These are phyloP conservation scores for Micronycteris hirsuta DNA, from an alignment of 2,113 vertebrate genomes.

Conservation along the genomic window DNA sequence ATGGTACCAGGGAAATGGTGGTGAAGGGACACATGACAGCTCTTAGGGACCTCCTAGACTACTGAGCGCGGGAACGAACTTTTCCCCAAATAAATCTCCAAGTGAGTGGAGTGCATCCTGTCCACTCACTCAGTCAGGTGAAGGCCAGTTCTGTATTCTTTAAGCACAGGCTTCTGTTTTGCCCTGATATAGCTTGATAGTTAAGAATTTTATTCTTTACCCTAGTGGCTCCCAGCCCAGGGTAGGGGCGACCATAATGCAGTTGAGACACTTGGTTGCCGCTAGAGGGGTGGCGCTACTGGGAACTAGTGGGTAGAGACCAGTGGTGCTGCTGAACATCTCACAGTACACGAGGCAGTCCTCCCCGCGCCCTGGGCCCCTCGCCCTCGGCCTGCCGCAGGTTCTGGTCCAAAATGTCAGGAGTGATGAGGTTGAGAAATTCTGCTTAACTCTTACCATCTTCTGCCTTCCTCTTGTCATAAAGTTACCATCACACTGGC, in stretches of 20 bases:
- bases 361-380: no score
- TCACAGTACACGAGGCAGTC: neutral
- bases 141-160: neutral
- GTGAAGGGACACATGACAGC: neutral
- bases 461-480: neutral
- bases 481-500: neutral
- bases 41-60: neutral
- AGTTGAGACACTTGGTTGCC: neutral
- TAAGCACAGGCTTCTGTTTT: neutral
- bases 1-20: neutral
- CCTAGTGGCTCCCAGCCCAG: neutral
- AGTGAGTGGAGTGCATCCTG: neutral
- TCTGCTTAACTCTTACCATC: neutral
- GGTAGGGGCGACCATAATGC: neutral
- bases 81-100: neutral
- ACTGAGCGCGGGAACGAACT: neutral
- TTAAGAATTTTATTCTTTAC: neutral
- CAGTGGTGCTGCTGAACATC: neutral
- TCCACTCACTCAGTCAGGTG: neutral
- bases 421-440: neutral
- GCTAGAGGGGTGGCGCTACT: neutral
- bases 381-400: no score
- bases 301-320: neutral
- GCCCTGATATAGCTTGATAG: neutral
- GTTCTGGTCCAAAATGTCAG: neutral